Evolutionary conservation across 2,113 vertebrate genomes (phyloP).

Genomic region (Leptocoma aspasia): DNA sequence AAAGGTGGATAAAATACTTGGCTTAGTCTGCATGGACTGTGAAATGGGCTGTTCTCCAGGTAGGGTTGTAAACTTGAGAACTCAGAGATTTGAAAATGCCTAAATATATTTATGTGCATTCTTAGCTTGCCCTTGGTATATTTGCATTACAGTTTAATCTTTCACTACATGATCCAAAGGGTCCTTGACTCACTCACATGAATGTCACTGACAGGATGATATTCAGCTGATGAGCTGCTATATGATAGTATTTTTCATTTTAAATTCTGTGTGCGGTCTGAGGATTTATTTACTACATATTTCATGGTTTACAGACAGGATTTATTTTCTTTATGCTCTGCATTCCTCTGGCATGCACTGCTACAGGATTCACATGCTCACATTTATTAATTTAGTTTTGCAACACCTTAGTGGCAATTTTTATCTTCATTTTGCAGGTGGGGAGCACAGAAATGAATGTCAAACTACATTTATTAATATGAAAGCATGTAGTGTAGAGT

Average conservation of each 20-base stretch:
- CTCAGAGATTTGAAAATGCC: constrained; percentile 30
- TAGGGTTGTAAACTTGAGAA: constrained; percentile 35
- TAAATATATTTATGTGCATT: constrained; percentile 26
- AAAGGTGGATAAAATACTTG: constrained; percentile 20
- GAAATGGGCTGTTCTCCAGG: constrained; percentile 31
- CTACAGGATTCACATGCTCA: neutral
- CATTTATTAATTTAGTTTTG: constrained; percentile 11
- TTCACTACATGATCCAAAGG: constrained; percentile 6
- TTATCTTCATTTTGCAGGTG: neutral
- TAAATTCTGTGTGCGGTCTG: constrained; percentile 43
- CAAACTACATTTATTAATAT: neutral
- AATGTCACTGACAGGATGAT: neutral
- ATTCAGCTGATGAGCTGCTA: constrained; percentile 39
- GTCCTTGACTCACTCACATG: constrained; percentile 20
- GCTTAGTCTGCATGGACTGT: neutral
- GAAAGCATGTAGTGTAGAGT: neutral
- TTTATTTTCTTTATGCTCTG: constrained; percentile 12
- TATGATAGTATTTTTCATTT: neutral
- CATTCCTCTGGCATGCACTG: neutral
- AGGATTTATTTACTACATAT: constrained; percentile 20
- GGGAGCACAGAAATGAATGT: neutral
- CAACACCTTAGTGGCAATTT: neutral
- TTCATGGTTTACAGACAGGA: constrained; percentile 8
- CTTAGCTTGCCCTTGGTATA: constrained; percentile 11
- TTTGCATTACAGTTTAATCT: neutral